Base-by-base conservation (phyloP, 2,888 invertebrate genomes). In the Petrolisthes manimaculis region DNA sequence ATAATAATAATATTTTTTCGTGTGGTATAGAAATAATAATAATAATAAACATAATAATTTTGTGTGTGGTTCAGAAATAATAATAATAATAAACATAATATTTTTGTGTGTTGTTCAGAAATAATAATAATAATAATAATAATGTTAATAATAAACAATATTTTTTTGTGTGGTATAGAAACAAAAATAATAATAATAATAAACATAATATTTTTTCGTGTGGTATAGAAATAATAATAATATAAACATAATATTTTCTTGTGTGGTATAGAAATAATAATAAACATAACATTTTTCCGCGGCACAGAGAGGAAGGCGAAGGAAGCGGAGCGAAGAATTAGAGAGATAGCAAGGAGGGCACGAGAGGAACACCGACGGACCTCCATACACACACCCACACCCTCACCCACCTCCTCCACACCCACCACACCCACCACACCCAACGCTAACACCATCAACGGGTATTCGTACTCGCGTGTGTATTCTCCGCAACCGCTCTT, bases 261-360 rank as follows among this genome's bases (percentile, higher is more conserved):
- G n/a, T n/a, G n/a, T n/a, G n/a, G 53, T 14, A 53, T 18, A 77
- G 77, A 4, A 21, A n/a, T 51, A 77, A 53, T n/a, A 12, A 18
- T 4, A 24, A 53, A 4, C 51, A 51, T n/a, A 37, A 77, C 77
- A 61, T 61, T 1, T 81, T 81, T 12, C 67, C 67, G 67, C 14
- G 67, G 93, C n/a, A 0, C 93, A 95, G 95, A 95, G 92, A 94
- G 95, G 78, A 95, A 95, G 93, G 95, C 95, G 2, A 95, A 95
- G 92, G 95, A 95, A 92, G 95, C 95, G 0, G 95, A 95, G 92
- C 94, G 94, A 77, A 94, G 95, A 92, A 95, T 95, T 93, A 93
- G 95, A 14, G 95, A 95, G 93, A 95, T 96, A 77, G 95, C 95
- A 0, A 94, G 95, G 88, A 94, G 95, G 21, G 96, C 96, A 3